Percentiles rank a stretch among this genome's conserved stretches.
These are phyloP conservation scores for Ctenicera cuprea DNA, from an alignment of 2,888 invertebrate species.

Conservation along the genomic window DNA sequence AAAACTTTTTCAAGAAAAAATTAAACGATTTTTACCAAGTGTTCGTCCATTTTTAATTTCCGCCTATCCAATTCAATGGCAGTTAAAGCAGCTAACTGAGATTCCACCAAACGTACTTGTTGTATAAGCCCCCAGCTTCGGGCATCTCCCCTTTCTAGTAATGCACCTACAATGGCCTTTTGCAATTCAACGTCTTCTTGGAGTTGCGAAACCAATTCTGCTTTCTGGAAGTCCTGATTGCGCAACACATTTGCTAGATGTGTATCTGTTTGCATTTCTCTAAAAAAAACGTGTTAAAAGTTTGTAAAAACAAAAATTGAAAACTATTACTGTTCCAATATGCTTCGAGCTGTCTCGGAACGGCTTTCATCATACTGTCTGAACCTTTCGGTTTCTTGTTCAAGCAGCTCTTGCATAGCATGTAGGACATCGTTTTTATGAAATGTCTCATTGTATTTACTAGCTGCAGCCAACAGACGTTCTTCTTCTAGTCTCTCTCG, in stretches of 20 bases:
- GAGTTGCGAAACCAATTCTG: constrained; percentile 77
- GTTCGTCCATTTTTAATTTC: constrained; percentile 80
- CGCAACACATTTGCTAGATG: constrained; percentile 78
- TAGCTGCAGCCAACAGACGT: constrained; percentile 77
- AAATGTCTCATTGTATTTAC: constrained; percentile 76
- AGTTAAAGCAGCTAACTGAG: constrained; percentile 82
- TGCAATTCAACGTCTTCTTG: constrained; percentile 83
- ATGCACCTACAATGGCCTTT: constrained; percentile 82
- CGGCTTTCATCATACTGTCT: constrained; percentile 78
- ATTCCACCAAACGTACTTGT: constrained; percentile 83
- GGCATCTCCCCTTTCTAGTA: constrained; percentile 84
- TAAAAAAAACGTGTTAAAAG: constrained; percentile 57
- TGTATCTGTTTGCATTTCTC: constrained; percentile 78
- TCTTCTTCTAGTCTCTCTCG: constrained; percentile 82
- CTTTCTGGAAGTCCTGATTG: constrained; percentile 78
- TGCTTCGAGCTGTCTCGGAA: constrained; percentile 75
- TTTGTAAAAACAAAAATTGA: neutral
- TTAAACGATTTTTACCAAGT: constrained; percentile 75
- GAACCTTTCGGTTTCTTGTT: constrained; percentile 80
- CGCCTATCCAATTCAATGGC: constrained; percentile 83
- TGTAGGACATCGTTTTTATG: constrained; percentile 81
- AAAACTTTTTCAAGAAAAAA: neutral
- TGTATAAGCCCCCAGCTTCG: constrained; percentile 85
- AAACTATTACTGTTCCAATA: constrained; percentile 76
- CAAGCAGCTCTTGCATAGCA: constrained; percentile 82